Evolutionary conservation across 2,797 vertebrate species (phyloP), one percentile per base, ranked within the genome.

Genomic region (Aulostomus chinensis): DNA sequence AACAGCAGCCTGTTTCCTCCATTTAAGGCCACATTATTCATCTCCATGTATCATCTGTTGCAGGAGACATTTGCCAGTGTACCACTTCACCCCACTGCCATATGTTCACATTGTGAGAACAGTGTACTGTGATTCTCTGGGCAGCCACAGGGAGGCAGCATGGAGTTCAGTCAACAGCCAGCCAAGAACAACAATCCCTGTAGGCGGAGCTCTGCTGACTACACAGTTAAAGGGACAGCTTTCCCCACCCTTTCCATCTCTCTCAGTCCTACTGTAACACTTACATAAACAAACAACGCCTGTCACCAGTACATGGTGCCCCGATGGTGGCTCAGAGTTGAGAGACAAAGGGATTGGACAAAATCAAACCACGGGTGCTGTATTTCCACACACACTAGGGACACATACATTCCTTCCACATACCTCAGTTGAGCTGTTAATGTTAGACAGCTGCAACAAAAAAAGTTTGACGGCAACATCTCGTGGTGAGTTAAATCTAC

Each of bases 161-260:
- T 34, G 46, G 83, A 84, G 85, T 48, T 57, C 77, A 8, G 52
- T 33, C 57, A 28, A 30, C 42, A 46, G 47, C 48, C 37, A 34
- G 79, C 70, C 83, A 84, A 80, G 66, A 87, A 86, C 77, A 89
- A 82, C 86, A 87, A 80, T 74, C 69, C 21, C 37, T 45, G 73
- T 80, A 79, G 86, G 86, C 22, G 83, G 78, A 67, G 84, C 69
- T 33, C 52, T 39, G 63, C 69, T 55, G 81, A 84, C 74, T 72
- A 59, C 73, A 64, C 72, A 65, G 63, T 84, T 81, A 86, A 90
- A 87, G 84, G 65, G 77, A 76, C 80, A 79, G 78, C 16, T 65
- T 53, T 56, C 62, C 33, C 62, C 60, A 22, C 53, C 72, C 65
- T 57, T 59, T 64, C 39, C 51, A 49, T 34, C 49, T 70, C 69